Evolutionary conservation across 2,888 invertebrate genomes (phyloP), one percentile per base, ranked within the genome.

Genomic region (Cordilura impudica): DNA sequence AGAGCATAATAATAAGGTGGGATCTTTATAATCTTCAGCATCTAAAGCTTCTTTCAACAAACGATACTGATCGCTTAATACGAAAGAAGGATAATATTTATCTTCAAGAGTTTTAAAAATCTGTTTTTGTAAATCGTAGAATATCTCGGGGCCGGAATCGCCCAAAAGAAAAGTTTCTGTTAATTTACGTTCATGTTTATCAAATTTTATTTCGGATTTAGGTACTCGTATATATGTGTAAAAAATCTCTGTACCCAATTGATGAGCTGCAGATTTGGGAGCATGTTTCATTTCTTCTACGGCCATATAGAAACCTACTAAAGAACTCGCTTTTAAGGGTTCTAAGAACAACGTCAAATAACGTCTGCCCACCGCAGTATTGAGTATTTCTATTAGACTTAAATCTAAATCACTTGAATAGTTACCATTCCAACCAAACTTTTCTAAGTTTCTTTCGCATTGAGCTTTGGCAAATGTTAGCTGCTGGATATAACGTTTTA

Each of bases 131-230:
- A 96, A 95, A 88, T 96, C 95, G 85, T 95, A 96, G 89, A 97
- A 97, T 26, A 96, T 95, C 89, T 95, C 95, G 18, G 96, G 96
- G 0, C 96, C 96, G 85, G 94, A 94, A 87, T 97, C 95, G 14
- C 97, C 97, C 77, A 96, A 89, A 66, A 97, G 90, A 90, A 97
- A 97, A 12, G 94, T 93, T 88, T 97, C 97, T 93, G 97, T 97
- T 81, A 94, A 92, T 88, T 96, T 96, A 69, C 95, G 92, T 5
- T 94, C 93, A 61, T 92, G 93, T 91, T 92, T 96, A 86, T 96
- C 95, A 49, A 96, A 94, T 91, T 95, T 95, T 77, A 96, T 94
- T 87, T 94, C 95, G 0, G 95, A 94, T 77, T 94, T 94, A 1
- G 95, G 94, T 60, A 94, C 95, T 81, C 95, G 92, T 78, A 97